These are phyloP conservation scores for Orchesella cincta DNA, from an alignment of 1,140 invertebrate genomes.

Conservation along the genomic window DNA sequence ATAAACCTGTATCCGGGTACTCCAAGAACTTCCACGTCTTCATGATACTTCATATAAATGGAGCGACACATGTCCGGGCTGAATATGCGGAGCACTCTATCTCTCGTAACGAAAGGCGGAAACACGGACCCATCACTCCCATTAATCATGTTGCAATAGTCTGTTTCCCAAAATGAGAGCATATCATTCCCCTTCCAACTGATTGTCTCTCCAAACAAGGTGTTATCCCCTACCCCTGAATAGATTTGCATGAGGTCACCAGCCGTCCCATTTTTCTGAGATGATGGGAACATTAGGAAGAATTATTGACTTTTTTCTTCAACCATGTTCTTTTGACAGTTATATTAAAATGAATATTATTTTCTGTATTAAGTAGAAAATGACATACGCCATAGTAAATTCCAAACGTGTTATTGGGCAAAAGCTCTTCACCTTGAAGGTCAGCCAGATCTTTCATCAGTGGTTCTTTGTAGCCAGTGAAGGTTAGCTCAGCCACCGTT, in stretches of 20 bases:
- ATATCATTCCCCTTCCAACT: constrained; percentile 30
- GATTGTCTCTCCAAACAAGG: constrained; percentile 24
- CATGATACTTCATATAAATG: constrained; percentile 34
- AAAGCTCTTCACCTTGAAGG: constrained; percentile 24
- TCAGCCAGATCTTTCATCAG: constrained; percentile 37
- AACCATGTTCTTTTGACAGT: too few relatives aligned
- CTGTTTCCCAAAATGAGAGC: constrained; percentile 33
- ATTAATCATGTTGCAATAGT: constrained; percentile 44
- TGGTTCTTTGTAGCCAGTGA: constrained; percentile 26
- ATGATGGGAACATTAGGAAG: too few relatives aligned
- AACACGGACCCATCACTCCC: constrained; percentile 36
- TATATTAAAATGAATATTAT: not conserved
- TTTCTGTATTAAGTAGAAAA: not conserved
- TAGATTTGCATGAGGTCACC: constrained; percentile 37
- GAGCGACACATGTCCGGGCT: constrained; percentile 42
- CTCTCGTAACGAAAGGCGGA: constrained; percentile 36
- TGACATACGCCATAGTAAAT: constrained; percentile 41
- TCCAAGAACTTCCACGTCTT: constrained; percentile 19
- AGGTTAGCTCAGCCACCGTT: constrained; percentile 28
- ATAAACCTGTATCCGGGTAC: constrained; percentile 37
- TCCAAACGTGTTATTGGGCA: constrained; percentile 45
- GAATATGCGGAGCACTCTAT: constrained; percentile 33
- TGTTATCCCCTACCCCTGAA: constrained; percentile 33
- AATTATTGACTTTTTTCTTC: too few relatives aligned
- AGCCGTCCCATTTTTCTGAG: constrained; percentile 40